Base-by-base conservation (phyloP, 2,113 vertebrate genomes). In the Eonycteris spelaea region DNA sequence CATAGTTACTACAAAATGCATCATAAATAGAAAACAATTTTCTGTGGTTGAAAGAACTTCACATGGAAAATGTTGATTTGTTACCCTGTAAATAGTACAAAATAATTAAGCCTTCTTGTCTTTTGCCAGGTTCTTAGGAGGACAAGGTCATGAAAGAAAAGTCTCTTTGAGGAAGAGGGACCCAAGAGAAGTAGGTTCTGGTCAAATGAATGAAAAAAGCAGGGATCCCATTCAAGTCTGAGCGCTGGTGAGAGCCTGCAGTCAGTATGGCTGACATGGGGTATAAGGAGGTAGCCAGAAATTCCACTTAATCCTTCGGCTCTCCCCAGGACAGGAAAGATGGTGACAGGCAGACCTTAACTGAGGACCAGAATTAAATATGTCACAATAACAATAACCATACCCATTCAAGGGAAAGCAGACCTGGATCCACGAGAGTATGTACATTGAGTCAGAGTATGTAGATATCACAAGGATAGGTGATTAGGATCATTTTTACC, bases 1-100 rank as follows among this genome's bases (percentile, higher is more conserved):
- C 19, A 63, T 53, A 78, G 30, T 40, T 91, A 84, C 73, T 80
- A 94, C 51, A 91, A 85, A 91, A 88, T 57, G 5, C 68, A 75
- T 68, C 51, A 82, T 70, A 95, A 92, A 68, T 57, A 91, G 87
- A 93, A 59, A 91, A 73, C 7, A 86, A 59, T 45, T 57, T 57
- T 80, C 79, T 93, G n/a, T 84, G 79, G 21, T 79, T 67, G 15
- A 86, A 94, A 87, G 55, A 93, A 73, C n/a, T 43, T 95, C 63
- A 57, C 19, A 15, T 74, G 78, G 13, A 87, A 26, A 86, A 90
- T 79, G 43, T 21, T 82, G 26, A 67, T 71, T 35, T 86, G 75
- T 75, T 71, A 78, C 26, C 35, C 33, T 35, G 3, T 85, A 63
- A 91, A 91, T 12, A 83, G 53, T 35, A 79, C 40, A 88, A 65